phyloP scores from a whole-genome alignment of 1,140 invertebrate species.

The Bombus turneri region DNA sequence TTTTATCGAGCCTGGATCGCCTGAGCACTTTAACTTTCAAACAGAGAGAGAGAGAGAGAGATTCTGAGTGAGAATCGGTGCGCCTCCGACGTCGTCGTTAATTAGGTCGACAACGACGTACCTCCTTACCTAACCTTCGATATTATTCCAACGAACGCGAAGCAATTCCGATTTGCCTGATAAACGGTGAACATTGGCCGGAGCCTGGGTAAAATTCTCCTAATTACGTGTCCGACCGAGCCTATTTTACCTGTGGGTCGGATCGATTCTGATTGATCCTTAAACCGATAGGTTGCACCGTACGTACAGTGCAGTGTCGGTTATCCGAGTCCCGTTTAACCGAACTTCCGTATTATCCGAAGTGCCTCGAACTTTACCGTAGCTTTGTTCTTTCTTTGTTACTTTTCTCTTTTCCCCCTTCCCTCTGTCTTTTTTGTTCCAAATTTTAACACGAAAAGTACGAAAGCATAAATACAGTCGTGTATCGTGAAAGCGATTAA shows the following conservation, averaged over 20 bases:
- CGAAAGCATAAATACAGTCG: no score
- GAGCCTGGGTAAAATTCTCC: not conserved
- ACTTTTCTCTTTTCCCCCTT: no score
- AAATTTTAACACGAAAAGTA: no score
- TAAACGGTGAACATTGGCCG: not conserved
- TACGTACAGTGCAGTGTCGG: not conserved
- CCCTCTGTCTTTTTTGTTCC: no score
- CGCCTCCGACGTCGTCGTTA: slow-evolving; percentile 14
- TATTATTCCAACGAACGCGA: slow-evolving; percentile 13
- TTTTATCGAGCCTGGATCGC: slow-evolving; percentile 18
- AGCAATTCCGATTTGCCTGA: slow-evolving; percentile 25
- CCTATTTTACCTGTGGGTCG: not conserved
- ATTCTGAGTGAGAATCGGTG: slow-evolving; percentile 8
- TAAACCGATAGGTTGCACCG: not conserved
- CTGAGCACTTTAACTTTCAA: slow-evolving; percentile 34
- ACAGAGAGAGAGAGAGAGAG: no score
- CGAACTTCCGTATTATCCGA: no score
- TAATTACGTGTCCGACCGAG: slow-evolving; percentile 11
- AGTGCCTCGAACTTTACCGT: no score
- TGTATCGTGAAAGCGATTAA: no score
- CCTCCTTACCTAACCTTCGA: not conserved
- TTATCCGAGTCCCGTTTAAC: no score
- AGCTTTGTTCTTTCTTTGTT: no score
- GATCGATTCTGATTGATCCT: not conserved
- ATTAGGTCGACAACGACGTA: slow-evolving; percentile 43